Evolutionary conservation across 2,797 vertebrate genomes (phyloP), one percentile per base, ranked within the genome.

Genomic region (Pseudochirops cupreus): DNA sequence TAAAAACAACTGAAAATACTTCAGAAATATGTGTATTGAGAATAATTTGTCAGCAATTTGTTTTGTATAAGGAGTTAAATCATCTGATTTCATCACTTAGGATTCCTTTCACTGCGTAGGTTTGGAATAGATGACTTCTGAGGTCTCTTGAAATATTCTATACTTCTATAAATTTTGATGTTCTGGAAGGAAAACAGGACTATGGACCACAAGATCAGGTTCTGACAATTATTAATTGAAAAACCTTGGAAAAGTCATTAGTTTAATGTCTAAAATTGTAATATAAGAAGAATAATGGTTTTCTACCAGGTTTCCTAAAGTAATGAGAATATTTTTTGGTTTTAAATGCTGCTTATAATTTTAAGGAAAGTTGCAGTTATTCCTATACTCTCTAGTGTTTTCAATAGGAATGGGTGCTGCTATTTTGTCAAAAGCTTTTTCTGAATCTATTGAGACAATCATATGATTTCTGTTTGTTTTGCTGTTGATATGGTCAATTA

Each of bases 41-140:
- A 57, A 91, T 56, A 26, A 29, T 67, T 96, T 95, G 52, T 57
- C 16, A 90, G 14, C 52, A 21, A 2, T 94, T 9, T 90, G 54
- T 92, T 95, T 97, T 55, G 31, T 18, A 14, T 39, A 54, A 93
- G 39, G 92, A 54, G 62, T 92, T 31, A n/a, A 33, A 16, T 62
- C 6, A 67, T 92, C 56, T 67, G 31, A 91, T 52, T 18, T 91
- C 0, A 31, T 14, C n/a, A 82, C 89, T 46, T 56, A 74, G 67
- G 46, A 13, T 16, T 95, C 50, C 18, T 74, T 74, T 39, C 18
- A 74, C 21, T 74, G n/a, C n/a, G 7, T 39, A 1, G 67, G 1
- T 39, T 74, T 74, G 16, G n/a, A 74, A 2, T 74, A 74, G 67
- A 74, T 74, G 67, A 31, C 29, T 31, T 59, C 58, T 59, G 58